Evolutionary conservation across 2,113 vertebrate species (phyloP).

Genomic region (Riparia riparia): DNA sequence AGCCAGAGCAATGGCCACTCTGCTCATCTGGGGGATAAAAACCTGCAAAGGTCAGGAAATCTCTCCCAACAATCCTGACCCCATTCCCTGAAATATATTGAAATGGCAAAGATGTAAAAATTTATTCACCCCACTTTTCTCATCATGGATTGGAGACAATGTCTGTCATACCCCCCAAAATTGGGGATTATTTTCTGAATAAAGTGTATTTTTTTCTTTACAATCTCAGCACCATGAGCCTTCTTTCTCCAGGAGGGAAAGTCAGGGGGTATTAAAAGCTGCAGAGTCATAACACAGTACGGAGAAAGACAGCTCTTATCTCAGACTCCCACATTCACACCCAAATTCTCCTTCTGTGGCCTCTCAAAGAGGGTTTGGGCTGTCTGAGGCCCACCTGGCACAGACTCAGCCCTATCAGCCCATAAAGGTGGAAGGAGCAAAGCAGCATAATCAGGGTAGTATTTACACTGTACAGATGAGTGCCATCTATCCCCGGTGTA

Average conservation of each 20-base stretch:
- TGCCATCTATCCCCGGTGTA: background rate
- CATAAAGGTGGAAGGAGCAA: background rate
- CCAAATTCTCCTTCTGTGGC: background rate
- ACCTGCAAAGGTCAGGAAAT: background rate
- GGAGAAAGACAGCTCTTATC: background rate
- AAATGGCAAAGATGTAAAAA: background rate
- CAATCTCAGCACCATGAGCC: background rate
- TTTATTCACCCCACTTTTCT: background rate
- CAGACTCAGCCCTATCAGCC: background rate
- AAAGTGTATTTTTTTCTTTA: background rate
- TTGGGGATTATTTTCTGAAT: background rate
- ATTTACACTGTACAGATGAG: accelerated
- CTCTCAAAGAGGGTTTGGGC: background rate
- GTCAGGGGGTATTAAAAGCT: background rate
- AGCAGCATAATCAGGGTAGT: background rate
- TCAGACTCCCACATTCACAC: background rate
- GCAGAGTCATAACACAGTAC: background rate
- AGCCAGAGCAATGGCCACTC: background rate
- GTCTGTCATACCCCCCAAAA: accelerated
- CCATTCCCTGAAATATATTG: background rate
- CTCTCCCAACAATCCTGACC: background rate
- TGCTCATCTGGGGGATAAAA: background rate
- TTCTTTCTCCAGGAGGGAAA: background rate
- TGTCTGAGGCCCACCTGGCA: accelerated
- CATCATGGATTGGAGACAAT: background rate